Evolutionary conservation across 2,797 vertebrate species (phyloP).

Genomic region (Micrastur ruficollis): DNA sequence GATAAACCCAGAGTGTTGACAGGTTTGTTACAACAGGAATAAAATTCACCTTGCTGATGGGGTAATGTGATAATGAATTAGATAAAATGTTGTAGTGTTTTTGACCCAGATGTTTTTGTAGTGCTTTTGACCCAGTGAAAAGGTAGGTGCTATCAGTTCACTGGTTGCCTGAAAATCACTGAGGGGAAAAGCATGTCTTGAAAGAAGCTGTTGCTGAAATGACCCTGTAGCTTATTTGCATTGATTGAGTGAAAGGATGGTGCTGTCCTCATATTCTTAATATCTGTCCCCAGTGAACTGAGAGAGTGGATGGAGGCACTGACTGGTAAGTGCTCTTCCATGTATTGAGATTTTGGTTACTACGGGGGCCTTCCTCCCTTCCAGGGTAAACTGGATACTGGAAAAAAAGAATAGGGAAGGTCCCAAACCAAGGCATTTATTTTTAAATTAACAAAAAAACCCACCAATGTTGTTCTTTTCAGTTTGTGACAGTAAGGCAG

Average conservation of each 20-base stretch:
- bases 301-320: neutral
- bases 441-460: neutral
- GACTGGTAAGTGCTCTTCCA: neutral
- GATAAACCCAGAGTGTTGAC: neutral
- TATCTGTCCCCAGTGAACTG: neutral
- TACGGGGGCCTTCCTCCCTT: neutral
- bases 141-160: neutral
- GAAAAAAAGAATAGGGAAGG: neutral
- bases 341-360: neutral
- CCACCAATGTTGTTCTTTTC: neutral
- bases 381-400: neutral
- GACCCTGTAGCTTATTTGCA: neutral
- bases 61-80: neutral
- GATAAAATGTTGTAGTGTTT: neutral
- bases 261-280: neutral
- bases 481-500: neutral
- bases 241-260: neutral
- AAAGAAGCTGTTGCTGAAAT: neutral
- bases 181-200: neutral
- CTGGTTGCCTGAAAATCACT: neutral
- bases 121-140: neutral
- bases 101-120: neutral
- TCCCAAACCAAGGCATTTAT: neutral
- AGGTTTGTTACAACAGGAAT: neutral
- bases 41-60: neutral